phyloP scores from a whole-genome alignment of 2,888 invertebrate species.

The Chrysolina oricalcia region DNA sequence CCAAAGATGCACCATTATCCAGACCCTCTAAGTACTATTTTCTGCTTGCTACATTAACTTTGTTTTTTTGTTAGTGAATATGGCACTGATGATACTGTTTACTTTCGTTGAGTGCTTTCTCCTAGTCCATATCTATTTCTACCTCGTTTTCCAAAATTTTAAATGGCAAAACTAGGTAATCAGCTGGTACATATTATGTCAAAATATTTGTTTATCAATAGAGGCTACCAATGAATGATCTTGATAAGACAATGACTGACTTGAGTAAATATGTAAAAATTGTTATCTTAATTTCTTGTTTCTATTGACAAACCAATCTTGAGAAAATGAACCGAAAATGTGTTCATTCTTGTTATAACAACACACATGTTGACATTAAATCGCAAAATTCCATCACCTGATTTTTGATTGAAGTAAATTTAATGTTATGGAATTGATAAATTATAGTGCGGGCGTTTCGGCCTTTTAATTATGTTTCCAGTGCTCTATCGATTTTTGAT shows the following conservation, averaged over 20 bases:
- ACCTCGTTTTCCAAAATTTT: neutral
- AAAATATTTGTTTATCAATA: conserved; percentile 19
- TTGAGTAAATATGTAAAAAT: neutral
- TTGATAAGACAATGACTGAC: neutral
- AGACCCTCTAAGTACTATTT: no score
- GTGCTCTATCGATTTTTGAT: no score
- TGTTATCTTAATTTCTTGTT: neutral
- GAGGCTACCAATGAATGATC: neutral
- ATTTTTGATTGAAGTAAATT: no score
- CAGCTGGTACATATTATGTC: neutral
- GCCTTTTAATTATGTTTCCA: no score
- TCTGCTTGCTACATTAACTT: no score
- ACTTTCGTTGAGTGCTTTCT: neutral
- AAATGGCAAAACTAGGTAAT: conserved; percentile 14
- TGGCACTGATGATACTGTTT: neutral
- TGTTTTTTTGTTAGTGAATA: neutral
- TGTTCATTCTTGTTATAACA: neutral
- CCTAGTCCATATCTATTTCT: neutral
- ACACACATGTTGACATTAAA: no score
- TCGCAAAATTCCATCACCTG: no score
- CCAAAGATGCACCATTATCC: no score
- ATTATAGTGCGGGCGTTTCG: no score
- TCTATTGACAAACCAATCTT: neutral
- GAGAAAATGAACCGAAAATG: neutral
- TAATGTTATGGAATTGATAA: no score